Conservation (phyloP, 2,888 invertebrate species). For the Elmis aenea region DNA sequence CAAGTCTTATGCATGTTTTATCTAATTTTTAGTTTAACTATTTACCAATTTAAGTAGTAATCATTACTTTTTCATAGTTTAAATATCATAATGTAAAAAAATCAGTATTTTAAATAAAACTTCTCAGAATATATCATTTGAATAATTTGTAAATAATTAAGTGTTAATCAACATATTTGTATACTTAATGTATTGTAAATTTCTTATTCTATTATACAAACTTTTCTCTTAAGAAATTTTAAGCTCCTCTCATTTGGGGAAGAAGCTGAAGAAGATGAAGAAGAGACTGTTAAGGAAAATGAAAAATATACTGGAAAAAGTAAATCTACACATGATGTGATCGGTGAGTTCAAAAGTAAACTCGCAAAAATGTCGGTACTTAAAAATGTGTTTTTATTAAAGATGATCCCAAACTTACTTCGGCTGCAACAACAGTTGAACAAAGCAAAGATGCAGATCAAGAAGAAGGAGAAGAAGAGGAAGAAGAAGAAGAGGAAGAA, state of each 20-base stretch:
- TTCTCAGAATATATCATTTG: too few species aligned
- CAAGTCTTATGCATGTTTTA: too few species aligned
- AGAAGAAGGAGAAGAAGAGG: conserved; percentile 35
- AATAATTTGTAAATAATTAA: too few species aligned
- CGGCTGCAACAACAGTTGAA: conserved; percentile 52
- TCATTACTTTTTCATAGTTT: too few species aligned
- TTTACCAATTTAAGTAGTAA: too few species aligned
- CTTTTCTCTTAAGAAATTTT: conserved; percentile 69
- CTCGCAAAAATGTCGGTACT: too few species aligned
- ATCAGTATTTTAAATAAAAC: too few species aligned
- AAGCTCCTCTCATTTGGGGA: conserved; percentile 94
- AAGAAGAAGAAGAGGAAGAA: conserved; percentile 32
- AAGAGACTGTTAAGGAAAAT: conserved; percentile 62
- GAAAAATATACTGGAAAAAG: conserved; percentile 72
- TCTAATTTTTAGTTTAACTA: too few species aligned
- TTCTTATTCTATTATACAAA: conserved; percentile 6
- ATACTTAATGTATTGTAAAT: too few species aligned
- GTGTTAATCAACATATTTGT: too few species aligned
- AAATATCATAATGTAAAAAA: too few species aligned
- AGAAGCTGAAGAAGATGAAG: conserved; percentile 94
- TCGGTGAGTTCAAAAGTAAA: conserved; percentile 44
- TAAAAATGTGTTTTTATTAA: neutral
- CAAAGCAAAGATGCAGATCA: conserved; percentile 24
- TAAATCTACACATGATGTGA: conserved; percentile 91
- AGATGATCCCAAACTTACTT: conserved; percentile 85